Conservation (phyloP, 2,797 vertebrate species). For the Cryptoblepharus egeriae region DNA sequence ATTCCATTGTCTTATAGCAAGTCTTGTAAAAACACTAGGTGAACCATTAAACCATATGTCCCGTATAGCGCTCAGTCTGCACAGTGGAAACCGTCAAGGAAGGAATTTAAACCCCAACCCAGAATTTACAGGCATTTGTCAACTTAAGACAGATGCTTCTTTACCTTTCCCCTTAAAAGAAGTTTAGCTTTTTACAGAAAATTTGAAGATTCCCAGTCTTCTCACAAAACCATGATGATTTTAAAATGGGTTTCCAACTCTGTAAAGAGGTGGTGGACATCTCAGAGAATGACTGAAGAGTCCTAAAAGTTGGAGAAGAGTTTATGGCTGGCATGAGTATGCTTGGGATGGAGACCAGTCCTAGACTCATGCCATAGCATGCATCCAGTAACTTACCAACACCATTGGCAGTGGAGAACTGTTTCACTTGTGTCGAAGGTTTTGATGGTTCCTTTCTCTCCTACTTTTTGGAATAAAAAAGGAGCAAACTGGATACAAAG, state of each 20-base stretch:
- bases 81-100: slow-evolving; percentile 3
- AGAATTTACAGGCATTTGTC: neutral
- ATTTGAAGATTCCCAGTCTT: slow-evolving; percentile 1
- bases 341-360: too few relatives aligned
- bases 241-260: slow-evolving; percentile 10
- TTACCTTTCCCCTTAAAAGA: neutral
- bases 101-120: neutral
- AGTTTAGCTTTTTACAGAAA: neutral
- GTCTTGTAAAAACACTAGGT: slow-evolving; percentile 4
- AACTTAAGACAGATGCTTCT: neutral
- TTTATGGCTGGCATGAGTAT: too few relatives aligned
- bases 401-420: too few relatives aligned
- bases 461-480: too few relatives aligned
- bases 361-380: too few relatives aligned
- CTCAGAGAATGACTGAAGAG: neutral
- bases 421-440: too few relatives aligned
- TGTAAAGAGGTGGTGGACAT: neutral
- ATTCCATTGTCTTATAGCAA: neutral
- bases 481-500: too few relatives aligned
- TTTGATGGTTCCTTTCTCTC: too few relatives aligned
- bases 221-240: neutral
- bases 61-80: neutral
- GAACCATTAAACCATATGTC: neutral
- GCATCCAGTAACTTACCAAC: too few relatives aligned
- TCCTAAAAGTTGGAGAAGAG: neutral